Conservation (phyloP, 2,888 invertebrate genomes). For the Pristionchus fissidentatus region DNA sequence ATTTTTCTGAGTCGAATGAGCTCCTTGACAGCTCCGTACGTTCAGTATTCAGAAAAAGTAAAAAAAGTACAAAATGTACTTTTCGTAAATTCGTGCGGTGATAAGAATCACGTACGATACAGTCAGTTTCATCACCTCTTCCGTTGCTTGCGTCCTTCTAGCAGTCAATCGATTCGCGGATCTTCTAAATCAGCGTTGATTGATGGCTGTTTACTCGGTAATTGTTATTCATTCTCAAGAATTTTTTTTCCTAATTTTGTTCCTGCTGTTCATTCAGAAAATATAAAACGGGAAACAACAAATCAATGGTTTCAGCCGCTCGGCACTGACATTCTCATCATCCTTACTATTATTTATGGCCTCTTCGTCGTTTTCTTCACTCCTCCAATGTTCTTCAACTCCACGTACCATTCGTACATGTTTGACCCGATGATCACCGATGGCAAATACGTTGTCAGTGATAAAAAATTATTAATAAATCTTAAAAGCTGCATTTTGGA, state of each 20-base stretch:
- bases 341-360: background rate
- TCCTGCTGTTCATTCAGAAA: background rate
- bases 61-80: too few species aligned
- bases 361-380: background rate
- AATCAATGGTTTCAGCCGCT: too few species aligned
- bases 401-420: background rate
- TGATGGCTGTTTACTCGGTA: background rate
- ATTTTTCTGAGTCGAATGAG: too few species aligned
- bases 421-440: background rate
- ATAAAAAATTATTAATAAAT: too few species aligned
- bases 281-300: background rate
- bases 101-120: too few species aligned
- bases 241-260: background rate
- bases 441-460: too few species aligned
- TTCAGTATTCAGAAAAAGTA: too few species aligned
- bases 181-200: too few species aligned
- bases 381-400: slow-evolving; percentile 1
- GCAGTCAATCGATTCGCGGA: background rate
- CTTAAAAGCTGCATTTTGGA: too few species aligned
- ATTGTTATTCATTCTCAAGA: background rate
- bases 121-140: background rate
- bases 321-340: background rate
- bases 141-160: background rate
- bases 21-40: too few species aligned
- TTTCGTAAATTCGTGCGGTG: too few species aligned